Percentiles rank a stretch among this genome's conserved stretches.
These are phyloP conservation scores for Tethea ocularis DNA, from an alignment of 2,888 invertebrate species.

Conservation along the genomic window DNA sequence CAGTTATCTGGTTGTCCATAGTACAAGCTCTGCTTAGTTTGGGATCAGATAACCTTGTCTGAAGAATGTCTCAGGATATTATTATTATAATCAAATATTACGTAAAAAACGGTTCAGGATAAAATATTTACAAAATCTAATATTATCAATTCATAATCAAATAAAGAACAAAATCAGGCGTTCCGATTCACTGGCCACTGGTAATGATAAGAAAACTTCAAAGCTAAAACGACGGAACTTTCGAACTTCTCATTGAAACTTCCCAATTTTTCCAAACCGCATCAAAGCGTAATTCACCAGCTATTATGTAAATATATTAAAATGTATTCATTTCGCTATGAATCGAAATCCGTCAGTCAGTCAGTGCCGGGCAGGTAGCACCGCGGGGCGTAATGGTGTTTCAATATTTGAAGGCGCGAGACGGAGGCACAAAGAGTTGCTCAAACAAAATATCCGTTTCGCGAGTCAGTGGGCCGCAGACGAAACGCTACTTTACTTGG, in stretches of 20 bases:
- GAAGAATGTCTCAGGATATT: too few species aligned
- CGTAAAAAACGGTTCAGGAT: too few species aligned
- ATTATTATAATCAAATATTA: too few species aligned
- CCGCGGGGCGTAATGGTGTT: not conserved
- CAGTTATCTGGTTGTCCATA: too few species aligned
- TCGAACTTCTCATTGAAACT: not conserved
- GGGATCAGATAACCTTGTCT: too few species aligned
- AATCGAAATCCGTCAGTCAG: not conserved
- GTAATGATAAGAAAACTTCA: not conserved
- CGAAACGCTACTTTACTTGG: constrained; percentile 25
- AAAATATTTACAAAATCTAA: too few species aligned
- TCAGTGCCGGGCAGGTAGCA: not conserved
- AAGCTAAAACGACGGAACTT: not conserved
- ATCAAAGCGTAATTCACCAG: not conserved
- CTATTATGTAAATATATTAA: not conserved
- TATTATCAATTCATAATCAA: not conserved
- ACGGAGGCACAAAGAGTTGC: constrained; percentile 31
- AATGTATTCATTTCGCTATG: not conserved
- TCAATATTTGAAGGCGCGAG: not conserved
- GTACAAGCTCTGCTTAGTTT: too few species aligned
- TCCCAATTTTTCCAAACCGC: not conserved
- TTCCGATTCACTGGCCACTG: not conserved
- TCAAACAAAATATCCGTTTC: constrained; percentile 40
- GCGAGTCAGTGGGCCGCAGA: constrained; percentile 30
- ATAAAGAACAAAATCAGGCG: not conserved